phyloP scores from a whole-genome alignment of 2,113 vertebrate species.

The Periophthalmodon schlosseri region DNA sequence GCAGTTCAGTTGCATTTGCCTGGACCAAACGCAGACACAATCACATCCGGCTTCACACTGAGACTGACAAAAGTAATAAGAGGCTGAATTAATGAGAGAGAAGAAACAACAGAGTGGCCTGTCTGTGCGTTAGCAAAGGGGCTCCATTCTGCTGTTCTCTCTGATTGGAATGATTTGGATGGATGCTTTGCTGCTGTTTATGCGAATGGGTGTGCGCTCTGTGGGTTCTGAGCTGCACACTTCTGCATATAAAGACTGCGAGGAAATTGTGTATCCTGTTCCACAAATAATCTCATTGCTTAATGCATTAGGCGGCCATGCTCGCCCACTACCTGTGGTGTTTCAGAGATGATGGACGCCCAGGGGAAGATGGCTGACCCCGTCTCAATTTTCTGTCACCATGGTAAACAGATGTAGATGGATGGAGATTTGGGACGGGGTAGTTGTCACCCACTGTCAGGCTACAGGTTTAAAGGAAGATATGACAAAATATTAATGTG shows the following conservation, averaged over 20 bases:
- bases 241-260: constrained; percentile 23
- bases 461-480: neutral
- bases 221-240: constrained; percentile 14
- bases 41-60: constrained; percentile 13
- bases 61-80: constrained; percentile 12
- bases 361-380: constrained; percentile 28
- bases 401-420: neutral
- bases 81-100: constrained; percentile 21
- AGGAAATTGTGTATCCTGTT: constrained; percentile 35
- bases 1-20: constrained; percentile 6
- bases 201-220: constrained; percentile 4
- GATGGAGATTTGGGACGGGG: too few relatives aligned
- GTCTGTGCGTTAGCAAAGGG: constrained; percentile 35
- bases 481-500: neutral
- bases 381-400: constrained; percentile 14
- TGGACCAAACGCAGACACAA: constrained; percentile 6
- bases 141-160: constrained; percentile 33
- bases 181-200: constrained; percentile 31
- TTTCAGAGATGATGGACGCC: constrained; percentile 21
- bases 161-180: constrained; percentile 55
- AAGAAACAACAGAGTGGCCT: constrained; percentile 9
- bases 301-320: constrained; percentile 29
- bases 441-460: constrained; percentile 1
- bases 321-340: constrained; percentile 32
- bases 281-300: constrained; percentile 40